phyloP scores from a whole-genome alignment of 2,797 vertebrate species.

The Pyrocephalus nanus region DNA sequence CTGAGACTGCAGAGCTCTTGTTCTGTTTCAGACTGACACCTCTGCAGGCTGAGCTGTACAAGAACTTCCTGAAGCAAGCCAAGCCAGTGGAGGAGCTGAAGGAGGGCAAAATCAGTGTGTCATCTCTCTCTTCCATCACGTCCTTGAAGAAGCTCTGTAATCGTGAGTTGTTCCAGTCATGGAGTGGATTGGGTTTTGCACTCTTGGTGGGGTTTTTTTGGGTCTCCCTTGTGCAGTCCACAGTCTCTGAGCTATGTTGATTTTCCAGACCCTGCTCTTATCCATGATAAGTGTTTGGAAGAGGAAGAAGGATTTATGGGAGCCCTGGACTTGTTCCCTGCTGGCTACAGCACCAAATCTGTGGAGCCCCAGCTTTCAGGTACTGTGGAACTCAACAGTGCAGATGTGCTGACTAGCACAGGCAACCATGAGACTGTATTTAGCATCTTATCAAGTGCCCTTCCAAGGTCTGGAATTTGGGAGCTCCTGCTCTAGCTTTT shows the following conservation, averaged over 20 bases:
- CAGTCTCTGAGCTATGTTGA: neutral
- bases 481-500: neutral
- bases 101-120: conserved; percentile 87
- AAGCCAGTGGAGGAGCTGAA: conserved; percentile 88
- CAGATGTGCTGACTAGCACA: neutral
- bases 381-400: conserved; percentile 44
- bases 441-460: neutral
- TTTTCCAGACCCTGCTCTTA: conserved; percentile 88
- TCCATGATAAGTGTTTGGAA: conserved; percentile 92
- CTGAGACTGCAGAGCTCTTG: neutral
- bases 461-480: neutral
- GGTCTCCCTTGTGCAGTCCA: neutral
- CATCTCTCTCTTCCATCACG: conserved; percentile 96
- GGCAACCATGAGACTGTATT: neutral
- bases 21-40: conserved; percentile 84
- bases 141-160: conserved; percentile 97
- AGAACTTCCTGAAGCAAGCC: conserved; percentile 88
- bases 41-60: conserved; percentile 90
- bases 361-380: conserved; percentile 94
- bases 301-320: conserved; percentile 91
- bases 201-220: neutral
- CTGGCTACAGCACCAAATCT: conserved; percentile 85
- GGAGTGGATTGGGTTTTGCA: neutral
- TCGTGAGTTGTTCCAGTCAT: conserved; percentile 80
- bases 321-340: conserved; percentile 86